A percentile compares a stretch with the other conserved stretches of the same genome.
Conservation (phyloP, 2,888 invertebrate species). For the Caenorhabditis uteleia region DNA sequence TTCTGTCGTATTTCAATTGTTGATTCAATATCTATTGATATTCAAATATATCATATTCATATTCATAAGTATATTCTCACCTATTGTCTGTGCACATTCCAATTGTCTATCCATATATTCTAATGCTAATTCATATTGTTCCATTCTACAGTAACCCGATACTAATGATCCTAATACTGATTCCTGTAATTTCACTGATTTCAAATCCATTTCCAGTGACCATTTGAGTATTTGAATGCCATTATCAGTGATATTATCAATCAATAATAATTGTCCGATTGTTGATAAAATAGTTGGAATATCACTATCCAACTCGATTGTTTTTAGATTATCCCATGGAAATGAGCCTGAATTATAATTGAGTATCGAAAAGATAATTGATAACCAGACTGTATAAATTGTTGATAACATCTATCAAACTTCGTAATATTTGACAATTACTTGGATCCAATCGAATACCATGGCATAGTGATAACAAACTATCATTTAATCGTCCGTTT, state of each 20-base stretch:
- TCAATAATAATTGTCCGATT: slow-evolving; percentile 32
- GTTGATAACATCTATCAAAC: slow-evolving; percentile 4
- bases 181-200: slow-evolving; percentile 28
- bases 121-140: slow-evolving; percentile 15
- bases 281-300: slow-evolving; percentile 31
- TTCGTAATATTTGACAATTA: slow-evolving; percentile 19
- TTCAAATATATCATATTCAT: too few relatives aligned
- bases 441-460: slow-evolving; percentile 18
- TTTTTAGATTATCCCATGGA: slow-evolving; percentile 28
- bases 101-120: slow-evolving; percentile 7
- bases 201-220: slow-evolving; percentile 26
- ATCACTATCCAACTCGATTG: slow-evolving; percentile 27
- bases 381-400: not conserved
- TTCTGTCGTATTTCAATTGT: too few relatives aligned
- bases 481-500: not conserved
- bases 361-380: not conserved
- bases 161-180: slow-evolving; percentile 32
- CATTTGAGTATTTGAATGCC: slow-evolving; percentile 14
- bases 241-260: slow-evolving; percentile 14
- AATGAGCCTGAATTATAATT: slow-evolving; percentile 12
- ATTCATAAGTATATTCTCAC: slow-evolving; percentile 4
- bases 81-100: slow-evolving; percentile 12
- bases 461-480: slow-evolving; percentile 12
- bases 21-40: too few relatives aligned
- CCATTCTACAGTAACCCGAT: slow-evolving; percentile 25